Percentiles rank a stretch among this genome's conserved stretches.
phyloP scores from a whole-genome alignment of 1,140 invertebrate species.

The Elymnias hypermnestra region DNA sequence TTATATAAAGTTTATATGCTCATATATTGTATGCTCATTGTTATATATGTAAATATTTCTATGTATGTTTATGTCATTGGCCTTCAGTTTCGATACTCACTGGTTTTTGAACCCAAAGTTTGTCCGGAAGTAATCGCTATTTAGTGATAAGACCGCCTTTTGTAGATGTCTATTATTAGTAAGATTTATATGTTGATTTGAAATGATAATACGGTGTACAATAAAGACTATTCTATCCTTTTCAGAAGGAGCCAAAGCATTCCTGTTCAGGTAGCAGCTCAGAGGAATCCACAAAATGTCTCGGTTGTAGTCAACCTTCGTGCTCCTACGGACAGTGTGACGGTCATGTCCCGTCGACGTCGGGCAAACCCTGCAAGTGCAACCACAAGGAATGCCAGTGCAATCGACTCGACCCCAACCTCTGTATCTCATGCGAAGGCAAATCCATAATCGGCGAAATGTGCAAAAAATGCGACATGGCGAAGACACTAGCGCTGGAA shows the following conservation, averaged over 20 bases:
- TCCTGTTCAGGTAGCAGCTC: slow-evolving; percentile 28
- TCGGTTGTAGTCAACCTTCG: slow-evolving; percentile 37
- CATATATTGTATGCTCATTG: too few relatives aligned
- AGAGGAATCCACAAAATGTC: slow-evolving; percentile 44
- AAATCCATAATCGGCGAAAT: slow-evolving; percentile 25
- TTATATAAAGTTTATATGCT: too few relatives aligned
- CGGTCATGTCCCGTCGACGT: slow-evolving; percentile 41
- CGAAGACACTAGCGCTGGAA: slow-evolving; percentile 78
- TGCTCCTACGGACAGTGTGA: slow-evolving; percentile 60
- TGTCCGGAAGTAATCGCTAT: too few relatives aligned
- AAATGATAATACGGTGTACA: too few relatives aligned
- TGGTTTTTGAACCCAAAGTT: too few relatives aligned
- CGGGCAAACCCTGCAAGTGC: slow-evolving; percentile 26
- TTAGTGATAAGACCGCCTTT: background rate
- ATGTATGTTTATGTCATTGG: too few relatives aligned
- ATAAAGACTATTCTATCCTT: too few relatives aligned
- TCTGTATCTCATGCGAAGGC: slow-evolving; percentile 46
- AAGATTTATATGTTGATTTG: too few relatives aligned
- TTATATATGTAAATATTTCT: too few relatives aligned
- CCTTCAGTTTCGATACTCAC: too few relatives aligned
- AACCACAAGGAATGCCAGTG: slow-evolving; percentile 33
- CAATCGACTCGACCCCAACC: slow-evolving; percentile 28
- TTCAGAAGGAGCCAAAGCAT: slow-evolving; percentile 58
- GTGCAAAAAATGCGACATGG: slow-evolving; percentile 64
- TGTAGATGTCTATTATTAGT: too few relatives aligned